These are phyloP conservation scores for Muntiacus muntjak DNA, from an alignment of 2,113 vertebrate species.

Conservation along the genomic window DNA sequence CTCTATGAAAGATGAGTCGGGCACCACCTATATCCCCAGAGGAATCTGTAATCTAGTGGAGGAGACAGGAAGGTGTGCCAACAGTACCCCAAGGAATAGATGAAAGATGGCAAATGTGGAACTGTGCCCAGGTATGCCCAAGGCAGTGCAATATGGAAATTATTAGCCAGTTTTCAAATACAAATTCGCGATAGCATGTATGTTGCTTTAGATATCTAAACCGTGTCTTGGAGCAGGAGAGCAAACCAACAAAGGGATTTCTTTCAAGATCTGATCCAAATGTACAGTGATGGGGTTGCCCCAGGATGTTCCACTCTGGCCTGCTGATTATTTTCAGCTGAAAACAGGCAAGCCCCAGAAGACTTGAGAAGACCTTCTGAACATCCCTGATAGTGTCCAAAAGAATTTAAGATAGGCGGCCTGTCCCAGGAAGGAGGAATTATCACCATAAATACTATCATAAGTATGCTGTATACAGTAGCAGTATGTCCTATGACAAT, in stretches of 20 bases:
- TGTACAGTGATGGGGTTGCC: background rate
- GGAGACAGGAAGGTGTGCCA: background rate
- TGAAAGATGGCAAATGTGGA: background rate
- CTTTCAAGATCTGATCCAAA: background rate
- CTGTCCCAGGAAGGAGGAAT: background rate
- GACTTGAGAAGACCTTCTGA: background rate
- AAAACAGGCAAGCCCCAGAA: background rate
- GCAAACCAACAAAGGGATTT: background rate
- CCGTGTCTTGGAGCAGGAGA: background rate
- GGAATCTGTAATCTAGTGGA: background rate
- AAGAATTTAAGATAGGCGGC: background rate
- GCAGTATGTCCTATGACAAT: background rate
- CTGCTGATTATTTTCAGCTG: background rate
- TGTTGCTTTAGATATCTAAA: background rate
- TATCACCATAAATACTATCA: background rate
- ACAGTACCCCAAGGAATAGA: background rate
- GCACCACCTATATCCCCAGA: background rate
- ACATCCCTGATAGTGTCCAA: background rate
- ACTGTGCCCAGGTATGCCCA: background rate
- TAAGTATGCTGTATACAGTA: background rate
- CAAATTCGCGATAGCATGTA: accelerated
- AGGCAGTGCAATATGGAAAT: background rate
- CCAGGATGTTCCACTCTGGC: background rate
- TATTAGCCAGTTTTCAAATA: background rate
- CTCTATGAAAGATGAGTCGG: background rate